phyloP scores from a whole-genome alignment of 1,140 invertebrate species.

The Drosophila suzukii region DNA sequence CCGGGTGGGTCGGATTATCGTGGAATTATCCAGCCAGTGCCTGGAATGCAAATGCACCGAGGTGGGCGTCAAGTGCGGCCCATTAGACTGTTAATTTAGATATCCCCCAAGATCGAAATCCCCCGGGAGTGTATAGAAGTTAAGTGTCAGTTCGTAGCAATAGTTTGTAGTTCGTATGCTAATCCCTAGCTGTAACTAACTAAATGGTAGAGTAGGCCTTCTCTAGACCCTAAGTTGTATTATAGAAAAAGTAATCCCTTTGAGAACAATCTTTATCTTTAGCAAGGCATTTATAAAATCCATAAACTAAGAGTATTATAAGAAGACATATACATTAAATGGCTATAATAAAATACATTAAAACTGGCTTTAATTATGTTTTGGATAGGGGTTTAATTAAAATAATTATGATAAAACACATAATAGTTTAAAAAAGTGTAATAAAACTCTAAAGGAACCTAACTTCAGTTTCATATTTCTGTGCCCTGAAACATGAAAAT shows the following conservation, averaged over 20 bases:
- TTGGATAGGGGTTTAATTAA: background rate
- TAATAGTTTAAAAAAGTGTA: background rate
- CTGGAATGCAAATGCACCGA: constrained; percentile 94
- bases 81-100: constrained; percentile 87
- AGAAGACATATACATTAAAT: constrained; percentile 2
- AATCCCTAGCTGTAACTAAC: constrained; percentile 30
- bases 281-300: constrained; percentile 33
- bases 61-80: constrained; percentile 93
- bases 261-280: constrained; percentile 16
- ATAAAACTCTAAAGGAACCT: no score
- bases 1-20: constrained; percentile 92
- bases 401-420: background rate
- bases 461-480: background rate
- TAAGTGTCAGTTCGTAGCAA: constrained; percentile 22
- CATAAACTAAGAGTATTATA: constrained; percentile 1
- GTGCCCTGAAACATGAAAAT: background rate
- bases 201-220: constrained; percentile 22
- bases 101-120: constrained; percentile 10
- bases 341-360: background rate
- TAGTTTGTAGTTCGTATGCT: constrained; percentile 14
- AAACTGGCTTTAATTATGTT: background rate
- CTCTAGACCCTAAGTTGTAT: constrained; percentile 62
- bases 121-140: constrained; percentile 18
- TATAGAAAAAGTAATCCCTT: constrained; percentile 48
- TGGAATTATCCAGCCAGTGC: constrained; percentile 92